phyloP scores from a whole-genome alignment of 2,888 invertebrate genomes.

The Synanthedon andrenaeformis region DNA sequence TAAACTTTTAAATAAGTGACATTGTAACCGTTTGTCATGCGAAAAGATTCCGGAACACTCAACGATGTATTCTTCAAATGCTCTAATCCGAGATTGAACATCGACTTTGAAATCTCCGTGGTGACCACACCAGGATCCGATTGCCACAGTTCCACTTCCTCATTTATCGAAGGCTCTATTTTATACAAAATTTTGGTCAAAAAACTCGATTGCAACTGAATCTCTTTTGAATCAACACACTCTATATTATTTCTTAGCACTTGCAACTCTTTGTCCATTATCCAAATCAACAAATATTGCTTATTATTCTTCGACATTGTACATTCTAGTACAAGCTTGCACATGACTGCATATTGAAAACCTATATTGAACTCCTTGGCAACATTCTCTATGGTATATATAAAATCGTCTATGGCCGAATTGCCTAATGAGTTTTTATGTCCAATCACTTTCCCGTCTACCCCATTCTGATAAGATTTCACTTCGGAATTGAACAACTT shows the following conservation, averaged over 20 bases:
- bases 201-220: conserved; percentile 48
- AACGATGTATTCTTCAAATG: conserved; percentile 68
- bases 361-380: conserved; percentile 61
- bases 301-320: conserved; percentile 43
- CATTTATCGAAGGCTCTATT: conserved; percentile 49
- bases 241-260: conserved; percentile 44
- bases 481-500: conserved; percentile 73
- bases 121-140: conserved; percentile 62
- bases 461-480: conserved; percentile 35
- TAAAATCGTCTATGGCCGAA: conserved; percentile 58
- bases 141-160: conserved; percentile 63
- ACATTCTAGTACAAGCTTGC: conserved; percentile 68
- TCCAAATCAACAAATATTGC: conserved; percentile 71
- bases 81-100: conserved; percentile 65
- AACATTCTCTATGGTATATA: conserved; percentile 59
- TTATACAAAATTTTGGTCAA: conserved; percentile 72
- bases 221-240: conserved; percentile 27
- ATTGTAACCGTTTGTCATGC: conserved; percentile 67
- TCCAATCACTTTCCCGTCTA: conserved; percentile 29
- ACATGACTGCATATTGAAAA: conserved; percentile 59
- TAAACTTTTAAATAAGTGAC: conserved; percentile 70
- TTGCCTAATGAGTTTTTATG: conserved; percentile 27
- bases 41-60: conserved; percentile 67
- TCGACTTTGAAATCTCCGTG: conserved; percentile 69
- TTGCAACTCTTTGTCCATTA: conserved; percentile 72